Evolutionary conservation across 2,888 invertebrate species (phyloP), one percentile per base, ranked within the genome.

Genomic region (Dorcus hopei): DNA sequence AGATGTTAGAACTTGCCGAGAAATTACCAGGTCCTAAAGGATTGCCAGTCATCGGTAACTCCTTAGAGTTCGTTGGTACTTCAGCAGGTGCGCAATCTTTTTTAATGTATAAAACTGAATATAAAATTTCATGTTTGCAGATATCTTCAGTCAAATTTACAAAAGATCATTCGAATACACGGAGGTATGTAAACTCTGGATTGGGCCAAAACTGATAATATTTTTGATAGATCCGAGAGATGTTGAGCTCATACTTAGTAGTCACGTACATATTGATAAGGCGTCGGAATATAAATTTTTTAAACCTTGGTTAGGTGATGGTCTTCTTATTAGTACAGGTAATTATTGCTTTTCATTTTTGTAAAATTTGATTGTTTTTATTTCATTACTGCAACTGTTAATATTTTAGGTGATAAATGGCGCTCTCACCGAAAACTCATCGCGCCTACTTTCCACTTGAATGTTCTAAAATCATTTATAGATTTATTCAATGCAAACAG

Each of bases 371-470:
- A 19, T 19, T 19, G 3, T 19, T 19, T 19, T 19, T 3, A 19
- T 19, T 19, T 19, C 19, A 19, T 19, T 19, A 19, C 0, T 3
- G 19, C 2, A 19, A 19, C 3, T 19, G 19, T 19, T 19, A 19
- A 40, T 6, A 8, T 54, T 47, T 9, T 70, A 90, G 90, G 90
- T 72, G 87, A 87, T 69, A 91, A 91, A 85, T 93, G 93, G 93
- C 85, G 90, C 52, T 85, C 89, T 16, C 92, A 93, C 76, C 86
- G 93, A 68, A 92, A 92, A 80, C 80, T 93, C 66, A 93, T 93
- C 66, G 92, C 93, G 8, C 93, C 93, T 48, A 92, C 92, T 63
- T 93, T 93, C 87, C 92, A 93, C 74, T 81, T 93, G 78, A 93
- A 93, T 77, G 91, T 93, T 1, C 80, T 93, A 68, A 92, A 92